These are phyloP conservation scores for Pseudococcus viburni DNA, from an alignment of 2,888 invertebrate genomes.

Conservation along the genomic window DNA sequence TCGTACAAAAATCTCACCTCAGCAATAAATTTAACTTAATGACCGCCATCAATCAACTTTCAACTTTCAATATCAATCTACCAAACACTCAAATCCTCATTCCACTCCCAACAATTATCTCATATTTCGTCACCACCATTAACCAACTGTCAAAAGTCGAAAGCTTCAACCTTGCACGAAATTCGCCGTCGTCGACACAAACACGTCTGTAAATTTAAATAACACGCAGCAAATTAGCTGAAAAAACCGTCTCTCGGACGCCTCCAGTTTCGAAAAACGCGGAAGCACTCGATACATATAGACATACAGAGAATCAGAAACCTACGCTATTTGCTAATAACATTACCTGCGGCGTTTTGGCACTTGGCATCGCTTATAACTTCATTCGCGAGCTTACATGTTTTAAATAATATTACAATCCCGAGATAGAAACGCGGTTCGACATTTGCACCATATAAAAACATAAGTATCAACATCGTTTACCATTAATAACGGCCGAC, in stretches of 20 bases:
- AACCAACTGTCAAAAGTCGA: neutral
- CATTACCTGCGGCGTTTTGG: constrained; percentile 14
- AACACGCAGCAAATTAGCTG: constrained; percentile 5
- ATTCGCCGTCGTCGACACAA: neutral
- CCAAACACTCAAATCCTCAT: neutral
- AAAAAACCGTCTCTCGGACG: neutral
- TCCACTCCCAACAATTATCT: neutral
- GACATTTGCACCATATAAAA: constrained; percentile 17
- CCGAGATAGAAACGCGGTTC: neutral
- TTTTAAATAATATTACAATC: constrained; percentile 17
- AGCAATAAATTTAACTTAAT: no score
- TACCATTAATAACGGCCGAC: neutral
- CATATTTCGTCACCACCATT: neutral
- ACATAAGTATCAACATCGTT: neutral
- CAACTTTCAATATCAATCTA: neutral
- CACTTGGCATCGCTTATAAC: constrained; percentile 1
- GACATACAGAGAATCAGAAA: neutral
- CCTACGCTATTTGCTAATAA: constrained; percentile 19
- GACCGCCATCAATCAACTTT: no score
- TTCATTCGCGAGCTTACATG: neutral
- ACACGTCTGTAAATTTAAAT: neutral
- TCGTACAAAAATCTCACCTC: no score
- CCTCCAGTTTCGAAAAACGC: constrained; percentile 32
- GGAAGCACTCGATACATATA: neutral
- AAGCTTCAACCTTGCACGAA: constrained; percentile 4